A percentile compares a stretch with the other conserved stretches of the same genome.
Evolutionary conservation across 2,888 invertebrate species (phyloP).

Genomic region (Eupithecia centaureata): DNA sequence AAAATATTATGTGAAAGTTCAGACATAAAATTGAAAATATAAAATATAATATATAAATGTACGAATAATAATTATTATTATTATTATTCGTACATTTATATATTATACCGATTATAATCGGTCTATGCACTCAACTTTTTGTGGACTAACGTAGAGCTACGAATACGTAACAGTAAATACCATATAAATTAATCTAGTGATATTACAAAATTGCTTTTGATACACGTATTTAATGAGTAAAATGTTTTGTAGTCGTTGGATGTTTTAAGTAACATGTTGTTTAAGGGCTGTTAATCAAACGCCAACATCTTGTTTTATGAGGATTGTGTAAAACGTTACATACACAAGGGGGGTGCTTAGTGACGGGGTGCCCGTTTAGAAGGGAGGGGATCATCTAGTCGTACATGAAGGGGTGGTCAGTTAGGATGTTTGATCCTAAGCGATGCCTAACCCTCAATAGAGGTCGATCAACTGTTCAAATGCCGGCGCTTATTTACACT

Average conservation of each 20-base stretch:
- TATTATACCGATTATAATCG: neutral
- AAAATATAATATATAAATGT: neutral
- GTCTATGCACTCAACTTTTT: neutral
- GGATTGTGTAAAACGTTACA: neutral
- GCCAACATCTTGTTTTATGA: neutral
- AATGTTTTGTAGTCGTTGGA: slow-evolving; percentile 2
- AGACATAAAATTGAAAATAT: neutral
- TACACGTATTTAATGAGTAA: slow-evolving; percentile 36
- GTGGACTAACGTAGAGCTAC: neutral
- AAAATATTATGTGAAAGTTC: neutral
- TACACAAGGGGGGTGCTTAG: neutral
- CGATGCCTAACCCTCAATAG: neutral
- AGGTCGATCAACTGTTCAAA: neutral
- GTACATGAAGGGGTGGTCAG: no score
- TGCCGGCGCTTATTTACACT: neutral
- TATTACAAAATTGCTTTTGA: slow-evolving; percentile 39
- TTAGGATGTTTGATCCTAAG: neutral
- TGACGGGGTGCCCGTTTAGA: neutral
- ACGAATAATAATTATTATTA: neutral
- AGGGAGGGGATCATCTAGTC: no score
- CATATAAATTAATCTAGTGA: slow-evolving; percentile 21
- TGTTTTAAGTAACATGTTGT: neutral
- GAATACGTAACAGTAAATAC: neutral
- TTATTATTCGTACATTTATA: neutral
- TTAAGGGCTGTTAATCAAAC: neutral